Conservation (phyloP, 2,888 invertebrate species). For the Melipona beecheii region DNA sequence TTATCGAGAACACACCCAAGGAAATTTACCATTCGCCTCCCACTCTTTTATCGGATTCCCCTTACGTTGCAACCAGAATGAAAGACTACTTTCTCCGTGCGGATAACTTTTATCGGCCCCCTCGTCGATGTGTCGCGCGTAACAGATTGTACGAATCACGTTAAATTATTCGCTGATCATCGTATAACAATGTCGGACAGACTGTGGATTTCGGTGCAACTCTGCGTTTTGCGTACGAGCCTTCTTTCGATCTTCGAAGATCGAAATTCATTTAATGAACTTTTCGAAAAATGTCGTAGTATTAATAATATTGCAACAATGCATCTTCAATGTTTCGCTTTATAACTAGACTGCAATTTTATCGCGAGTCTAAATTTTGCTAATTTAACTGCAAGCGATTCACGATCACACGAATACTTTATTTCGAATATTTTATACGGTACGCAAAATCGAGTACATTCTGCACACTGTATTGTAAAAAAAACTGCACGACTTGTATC, state of each 20-base stretch:
- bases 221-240: no score
- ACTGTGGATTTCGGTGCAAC: no score
- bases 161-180: neutral
- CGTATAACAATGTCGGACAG: no score
- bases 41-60: conserved; percentile 45
- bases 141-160: neutral
- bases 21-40: conserved; percentile 39
- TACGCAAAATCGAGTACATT: no score
- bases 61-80: conserved; percentile 35
- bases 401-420: no score
- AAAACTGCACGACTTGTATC: no score
- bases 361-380: neutral
- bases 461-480: no score
- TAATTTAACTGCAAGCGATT: no score
- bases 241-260: no score
- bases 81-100: conserved; percentile 10
- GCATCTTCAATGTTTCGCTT: neutral
- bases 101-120: conserved; percentile 30
- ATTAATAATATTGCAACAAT: neutral
- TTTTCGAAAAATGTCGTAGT: no score
- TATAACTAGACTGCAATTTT: neutral
- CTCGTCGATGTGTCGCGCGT: neutral
- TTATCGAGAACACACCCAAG: conserved; percentile 45
- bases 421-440: no score
- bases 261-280: no score